Evolutionary conservation across 2,113 vertebrate species (phyloP).

Genomic region (Saccopteryx leptura): DNA sequence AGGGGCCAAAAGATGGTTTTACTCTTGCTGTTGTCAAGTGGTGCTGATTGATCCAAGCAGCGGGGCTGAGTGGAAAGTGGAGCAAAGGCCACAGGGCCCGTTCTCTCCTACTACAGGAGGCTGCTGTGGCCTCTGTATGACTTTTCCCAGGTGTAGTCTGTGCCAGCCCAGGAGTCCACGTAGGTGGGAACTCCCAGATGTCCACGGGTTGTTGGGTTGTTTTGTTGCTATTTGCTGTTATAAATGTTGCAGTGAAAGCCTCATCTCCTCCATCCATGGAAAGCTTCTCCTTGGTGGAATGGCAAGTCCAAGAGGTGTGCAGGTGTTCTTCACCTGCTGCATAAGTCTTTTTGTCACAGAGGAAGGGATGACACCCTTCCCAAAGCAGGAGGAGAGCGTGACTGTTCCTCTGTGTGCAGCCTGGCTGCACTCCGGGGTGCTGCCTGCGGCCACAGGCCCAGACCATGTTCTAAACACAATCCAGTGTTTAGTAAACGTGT

Average conservation of each 20-base stretch:
- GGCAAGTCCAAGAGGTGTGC: not conserved
- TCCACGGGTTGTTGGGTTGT: not conserved
- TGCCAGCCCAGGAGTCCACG: not conserved
- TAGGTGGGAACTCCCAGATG: not conserved
- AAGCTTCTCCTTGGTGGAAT: not conserved
- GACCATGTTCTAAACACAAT: not conserved
- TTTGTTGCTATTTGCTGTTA: not conserved
- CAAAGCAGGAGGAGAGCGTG: rapidly evolving
- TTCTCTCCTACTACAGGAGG: not conserved
- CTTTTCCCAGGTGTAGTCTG: not conserved
- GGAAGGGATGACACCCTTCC: rapidly evolving
- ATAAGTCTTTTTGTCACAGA: not conserved
- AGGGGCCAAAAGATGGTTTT: not conserved
- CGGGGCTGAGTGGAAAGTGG: not conserved
- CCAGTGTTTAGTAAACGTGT: not conserved
- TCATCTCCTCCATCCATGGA: not conserved
- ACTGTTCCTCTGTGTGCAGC: not conserved
- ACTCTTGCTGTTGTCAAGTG: not conserved
- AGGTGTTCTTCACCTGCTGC: not conserved
- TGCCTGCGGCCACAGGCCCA: not conserved
- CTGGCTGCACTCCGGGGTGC: rapidly evolving
- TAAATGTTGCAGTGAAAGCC: not conserved
- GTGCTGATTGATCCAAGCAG: not conserved
- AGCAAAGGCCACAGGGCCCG: not conserved
- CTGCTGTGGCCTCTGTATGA: not conserved